Percentiles rank a stretch among this genome's conserved stretches.
These are phyloP conservation scores for Heliconius himera DNA, from an alignment of 1,140 invertebrate genomes.

Conservation along the genomic window DNA sequence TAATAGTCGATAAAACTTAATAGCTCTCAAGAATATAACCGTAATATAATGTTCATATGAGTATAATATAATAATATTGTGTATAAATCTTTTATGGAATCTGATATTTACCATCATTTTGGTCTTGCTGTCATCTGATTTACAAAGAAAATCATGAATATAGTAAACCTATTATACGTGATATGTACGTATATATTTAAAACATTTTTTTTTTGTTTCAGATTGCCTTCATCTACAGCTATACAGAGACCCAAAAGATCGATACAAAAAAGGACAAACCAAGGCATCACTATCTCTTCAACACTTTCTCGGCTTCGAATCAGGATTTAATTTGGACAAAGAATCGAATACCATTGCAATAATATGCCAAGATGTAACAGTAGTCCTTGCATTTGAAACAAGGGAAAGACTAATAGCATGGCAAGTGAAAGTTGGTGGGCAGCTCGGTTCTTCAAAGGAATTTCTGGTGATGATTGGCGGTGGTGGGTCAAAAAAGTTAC, in stretches of 20 bases:
- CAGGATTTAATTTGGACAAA: conserved; percentile 94
- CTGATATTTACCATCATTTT: neutral
- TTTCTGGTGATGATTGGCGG: conserved; percentile 91
- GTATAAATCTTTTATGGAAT: neutral
- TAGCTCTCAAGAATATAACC: neutral
- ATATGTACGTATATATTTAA: too few relatives aligned
- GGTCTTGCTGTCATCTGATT: neutral
- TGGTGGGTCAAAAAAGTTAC: conserved; percentile 83
- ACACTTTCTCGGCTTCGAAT: conserved; percentile 92
- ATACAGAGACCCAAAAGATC: conserved; percentile 93
- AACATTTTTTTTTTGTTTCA: conserved; percentile 81
- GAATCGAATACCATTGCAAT: conserved; percentile 95
- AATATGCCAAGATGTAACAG: conserved; percentile 94
- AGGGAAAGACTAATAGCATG: conserved; percentile 94
- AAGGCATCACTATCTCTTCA: conserved; percentile 93
- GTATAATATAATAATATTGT: neutral
- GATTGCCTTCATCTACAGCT: conserved; percentile 95
- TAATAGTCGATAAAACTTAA: neutral
- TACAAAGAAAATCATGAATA: neutral
- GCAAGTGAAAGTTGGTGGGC: conserved; percentile 85
- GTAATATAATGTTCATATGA: neutral
- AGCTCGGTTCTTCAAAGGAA: conserved; percentile 91
- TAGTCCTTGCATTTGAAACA: conserved; percentile 93
- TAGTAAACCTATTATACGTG: neutral
- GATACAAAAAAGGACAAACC: conserved; percentile 91